A percentile compares a stretch with the other conserved stretches of the same genome.
These are phyloP conservation scores for Bedellia somnulentella DNA, from an alignment of 2,888 invertebrate genomes.

Conservation along the genomic window DNA sequence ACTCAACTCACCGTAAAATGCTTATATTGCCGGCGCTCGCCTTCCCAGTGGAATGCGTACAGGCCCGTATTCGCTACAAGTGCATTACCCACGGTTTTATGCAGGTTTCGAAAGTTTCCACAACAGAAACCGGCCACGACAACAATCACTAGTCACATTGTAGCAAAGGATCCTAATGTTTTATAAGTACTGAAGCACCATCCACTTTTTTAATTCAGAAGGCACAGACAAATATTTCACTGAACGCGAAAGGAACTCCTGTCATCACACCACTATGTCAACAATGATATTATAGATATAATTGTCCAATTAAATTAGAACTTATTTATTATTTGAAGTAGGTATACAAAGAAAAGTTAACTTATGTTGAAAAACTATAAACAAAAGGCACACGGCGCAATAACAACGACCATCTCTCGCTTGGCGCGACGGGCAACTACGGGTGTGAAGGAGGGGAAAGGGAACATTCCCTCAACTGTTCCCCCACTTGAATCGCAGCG, in stretches of 20 bases:
- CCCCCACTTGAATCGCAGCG: slow-evolving; percentile 13
- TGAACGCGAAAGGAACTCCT: no score
- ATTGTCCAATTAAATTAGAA: no score
- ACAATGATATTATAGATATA: no score
- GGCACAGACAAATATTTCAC: no score
- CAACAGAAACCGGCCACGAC: slow-evolving; percentile 55
- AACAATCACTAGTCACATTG: slow-evolving; percentile 57
- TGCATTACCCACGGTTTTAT: slow-evolving; percentile 56
- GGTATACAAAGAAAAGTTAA: no score
- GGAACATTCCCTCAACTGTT: slow-evolving; percentile 16
- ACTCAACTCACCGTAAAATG: slow-evolving; percentile 56
- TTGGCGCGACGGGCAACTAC: slow-evolving; percentile 20
- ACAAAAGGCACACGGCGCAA: slow-evolving; percentile 57
- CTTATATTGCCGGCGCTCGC: slow-evolving; percentile 55
- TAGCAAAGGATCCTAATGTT: slow-evolving; percentile 8
- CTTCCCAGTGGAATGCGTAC: slow-evolving; percentile 55
- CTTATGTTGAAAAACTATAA: no score
- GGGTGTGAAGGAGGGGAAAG: slow-evolving; percentile 30
- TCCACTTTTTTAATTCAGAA: no score
- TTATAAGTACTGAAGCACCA: no score
- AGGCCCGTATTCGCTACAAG: slow-evolving; percentile 50
- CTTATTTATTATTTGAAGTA: no score
- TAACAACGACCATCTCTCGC: slow-evolving; percentile 44
- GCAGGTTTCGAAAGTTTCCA: slow-evolving; percentile 58
- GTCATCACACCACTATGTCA: no score